Evolutionary conservation across 1,140 invertebrate genomes (phyloP).

Genomic region (Riptortus pedestris): DNA sequence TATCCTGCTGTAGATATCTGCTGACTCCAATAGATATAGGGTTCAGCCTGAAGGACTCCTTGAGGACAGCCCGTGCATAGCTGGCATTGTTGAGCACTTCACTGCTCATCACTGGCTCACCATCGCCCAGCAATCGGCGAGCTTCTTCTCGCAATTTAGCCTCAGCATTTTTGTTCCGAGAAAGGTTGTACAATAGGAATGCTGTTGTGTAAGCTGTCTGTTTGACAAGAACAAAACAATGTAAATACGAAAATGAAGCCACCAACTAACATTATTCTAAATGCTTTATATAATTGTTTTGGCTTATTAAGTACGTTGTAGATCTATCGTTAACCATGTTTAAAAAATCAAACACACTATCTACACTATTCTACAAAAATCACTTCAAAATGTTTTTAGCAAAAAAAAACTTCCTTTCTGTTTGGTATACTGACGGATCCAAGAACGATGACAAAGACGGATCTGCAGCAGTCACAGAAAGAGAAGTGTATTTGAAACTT

Average conservation of each 20-base stretch:
- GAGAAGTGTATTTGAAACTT: background rate
- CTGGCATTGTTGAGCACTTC: slow-evolving; percentile 48
- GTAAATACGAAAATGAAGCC: no score
- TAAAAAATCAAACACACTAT: no score
- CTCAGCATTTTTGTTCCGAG: slow-evolving; percentile 60
- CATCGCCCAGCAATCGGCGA: slow-evolving; percentile 39
- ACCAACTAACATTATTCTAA: slow-evolving; percentile 28
- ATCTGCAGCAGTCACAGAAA: background rate
- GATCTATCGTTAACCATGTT: no score
- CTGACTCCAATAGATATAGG: slow-evolving; percentile 73
- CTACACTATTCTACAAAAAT: no score
- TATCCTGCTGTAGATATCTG: slow-evolving; percentile 61
- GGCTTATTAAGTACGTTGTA: no score
- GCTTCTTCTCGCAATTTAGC: slow-evolving; percentile 59
- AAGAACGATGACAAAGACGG: no score
- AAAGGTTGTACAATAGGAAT: slow-evolving; percentile 72
- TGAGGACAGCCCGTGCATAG: slow-evolving; percentile 68
- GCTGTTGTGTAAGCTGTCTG: slow-evolving; percentile 71
- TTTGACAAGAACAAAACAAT: no score
- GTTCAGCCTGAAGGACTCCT: slow-evolving; percentile 74
- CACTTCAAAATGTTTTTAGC: no score
- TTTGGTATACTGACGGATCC: no score
- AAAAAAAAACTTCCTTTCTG: no score
- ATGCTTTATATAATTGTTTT: slow-evolving; percentile 13
- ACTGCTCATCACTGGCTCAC: slow-evolving; percentile 43